Conservation (phyloP, 1,140 invertebrate genomes). For the Arctopsyche grandis region DNA sequence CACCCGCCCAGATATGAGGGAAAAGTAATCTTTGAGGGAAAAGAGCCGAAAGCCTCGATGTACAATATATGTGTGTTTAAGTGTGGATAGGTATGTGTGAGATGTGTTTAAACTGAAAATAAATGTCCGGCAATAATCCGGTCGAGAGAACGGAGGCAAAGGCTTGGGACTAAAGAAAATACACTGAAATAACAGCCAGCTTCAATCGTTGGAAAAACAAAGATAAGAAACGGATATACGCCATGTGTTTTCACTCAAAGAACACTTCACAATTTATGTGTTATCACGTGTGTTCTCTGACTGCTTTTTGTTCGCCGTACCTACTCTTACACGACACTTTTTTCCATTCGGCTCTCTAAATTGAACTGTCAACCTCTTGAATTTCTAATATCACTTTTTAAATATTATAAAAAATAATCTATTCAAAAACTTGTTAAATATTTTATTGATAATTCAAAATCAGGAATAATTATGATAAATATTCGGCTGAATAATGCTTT, state of each 20-base stretch:
- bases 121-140: conserved; percentile 9
- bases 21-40: conserved; percentile 1
- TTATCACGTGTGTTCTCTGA: background rate
- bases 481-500: too few relatives aligned
- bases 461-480: too few relatives aligned
- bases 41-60: too few relatives aligned
- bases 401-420: too few relatives aligned
- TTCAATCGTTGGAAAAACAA: conserved; percentile 1
- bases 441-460: too few relatives aligned
- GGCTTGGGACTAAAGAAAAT: background rate
- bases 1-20: background rate
- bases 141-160: background rate
- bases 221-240: background rate
- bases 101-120: conserved; percentile 3
- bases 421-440: too few relatives aligned
- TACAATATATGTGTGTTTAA: background rate
- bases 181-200: background rate
- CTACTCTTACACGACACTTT: too few relatives aligned
- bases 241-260: background rate
- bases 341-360: too few relatives aligned
- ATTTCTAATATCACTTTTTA: too few relatives aligned
- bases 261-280: background rate
- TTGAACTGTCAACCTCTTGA: too few relatives aligned
- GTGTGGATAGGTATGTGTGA: background rate
- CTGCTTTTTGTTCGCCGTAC: too few relatives aligned